Base-by-base conservation (phyloP, 2,797 vertebrate species). In the Prunella strophiata region DNA sequence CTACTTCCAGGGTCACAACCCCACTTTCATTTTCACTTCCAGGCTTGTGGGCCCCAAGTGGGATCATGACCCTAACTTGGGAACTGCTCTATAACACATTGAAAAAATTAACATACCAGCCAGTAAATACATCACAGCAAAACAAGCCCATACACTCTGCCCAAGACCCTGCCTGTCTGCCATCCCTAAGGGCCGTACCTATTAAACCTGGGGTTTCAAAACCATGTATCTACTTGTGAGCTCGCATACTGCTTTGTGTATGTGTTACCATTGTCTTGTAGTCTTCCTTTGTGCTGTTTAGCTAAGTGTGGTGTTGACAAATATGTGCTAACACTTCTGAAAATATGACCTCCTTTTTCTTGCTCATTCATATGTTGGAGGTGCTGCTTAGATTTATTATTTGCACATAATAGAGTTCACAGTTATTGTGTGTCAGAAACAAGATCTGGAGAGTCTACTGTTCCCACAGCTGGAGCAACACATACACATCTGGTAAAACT, bases 11-110 rank as follows among this genome's bases (percentile, higher is more conserved):
- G 94, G 95, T 96, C 95, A 94, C 85, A 96, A 96, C 95, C 96
- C 81, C 87, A 96, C 95, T 96, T 96, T 96, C 95, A 91, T 96
- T 96, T 96, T 96, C 85, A 96, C 85, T 96, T 96, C 89, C 96
- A 94, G 92, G 75, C 91, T 96, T 94, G 89, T 3, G 13, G 92
- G 96, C 95, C 91, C 89, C 93, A 96, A 94, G 93, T 95, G 91
- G 89, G 92, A 92, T 95, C 92, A 59, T 81, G 95, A 93, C 92
- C 95, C 74, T 92, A 66, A 91, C 91, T 92, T 81, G 71, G 83
- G 32, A 94, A 76, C 84, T 73, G 74, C 40, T 94, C 47, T 82
- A 34, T 93, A 95, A 93, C 96, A 96, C 91, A 93, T 74, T 95
- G 93, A 95, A 96, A 95, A 95, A 97, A 95, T 92, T 95, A 96